Conservation (phyloP, 1,140 invertebrate genomes). For the Heliconius hewitsoni region DNA sequence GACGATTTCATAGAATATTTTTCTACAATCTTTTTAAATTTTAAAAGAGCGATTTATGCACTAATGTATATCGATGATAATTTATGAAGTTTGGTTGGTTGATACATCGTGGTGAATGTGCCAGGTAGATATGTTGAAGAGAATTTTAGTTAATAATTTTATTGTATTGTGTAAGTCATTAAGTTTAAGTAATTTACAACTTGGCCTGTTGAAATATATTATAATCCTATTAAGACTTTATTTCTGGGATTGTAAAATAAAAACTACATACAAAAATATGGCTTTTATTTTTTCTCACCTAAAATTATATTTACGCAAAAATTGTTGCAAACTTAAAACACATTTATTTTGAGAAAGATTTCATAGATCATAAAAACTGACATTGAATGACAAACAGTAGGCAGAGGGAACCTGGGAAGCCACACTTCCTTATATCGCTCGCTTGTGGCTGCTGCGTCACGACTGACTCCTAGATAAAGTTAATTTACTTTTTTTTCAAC, state of each 20-base stretch:
- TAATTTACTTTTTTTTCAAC: no score
- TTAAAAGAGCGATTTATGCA: constrained; percentile 76
- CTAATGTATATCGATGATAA: constrained; percentile 71
- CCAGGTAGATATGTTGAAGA: constrained; percentile 80
- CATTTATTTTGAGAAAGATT: no score
- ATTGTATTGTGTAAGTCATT: constrained; percentile 81
- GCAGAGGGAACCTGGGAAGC: no score
- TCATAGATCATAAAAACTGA: no score
- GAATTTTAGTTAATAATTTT: constrained; percentile 81
- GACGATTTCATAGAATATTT: constrained; percentile 78
- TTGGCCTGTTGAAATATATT: constrained; percentile 81
- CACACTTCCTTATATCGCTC: no score
- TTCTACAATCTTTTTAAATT: constrained; percentile 79
- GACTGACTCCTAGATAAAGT: no score
- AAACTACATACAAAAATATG: constrained; percentile 64
- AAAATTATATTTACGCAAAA: neutral
- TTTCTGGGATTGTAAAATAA: constrained; percentile 82
- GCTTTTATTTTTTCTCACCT: constrained; percentile 52
- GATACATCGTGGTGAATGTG: constrained; percentile 74
- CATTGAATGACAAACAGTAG: no score
- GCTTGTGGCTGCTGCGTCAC: no score
- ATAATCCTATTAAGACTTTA: constrained; percentile 81
- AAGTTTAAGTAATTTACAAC: constrained; percentile 82
- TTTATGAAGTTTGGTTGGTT: constrained; percentile 72
- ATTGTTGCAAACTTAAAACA: no score